phyloP scores from a whole-genome alignment of 2,797 vertebrate genomes.

The Chloroceryle amazona region DNA sequence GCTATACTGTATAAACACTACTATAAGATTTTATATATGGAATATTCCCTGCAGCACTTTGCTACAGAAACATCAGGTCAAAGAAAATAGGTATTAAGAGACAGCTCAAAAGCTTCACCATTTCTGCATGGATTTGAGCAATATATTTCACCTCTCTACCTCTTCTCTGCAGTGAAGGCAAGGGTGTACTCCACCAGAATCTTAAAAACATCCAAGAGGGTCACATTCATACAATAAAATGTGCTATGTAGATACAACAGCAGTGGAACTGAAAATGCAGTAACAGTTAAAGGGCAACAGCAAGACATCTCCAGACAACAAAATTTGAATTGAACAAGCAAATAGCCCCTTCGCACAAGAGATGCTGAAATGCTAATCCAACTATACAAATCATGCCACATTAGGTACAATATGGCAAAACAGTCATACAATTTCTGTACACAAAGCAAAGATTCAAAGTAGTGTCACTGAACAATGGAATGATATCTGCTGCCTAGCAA shows the following conservation, averaged over 20 bases:
- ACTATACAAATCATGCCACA: background rate
- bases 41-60: background rate
- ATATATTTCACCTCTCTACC: background rate
- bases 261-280: background rate
- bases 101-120: background rate
- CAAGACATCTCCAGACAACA: background rate
- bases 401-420: slow-evolving; percentile 6
- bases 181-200: background rate
- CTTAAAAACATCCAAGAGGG: background rate
- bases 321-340: background rate
- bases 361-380: slow-evolving; percentile 8
- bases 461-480: slow-evolving; percentile 40
- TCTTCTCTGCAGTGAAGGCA: background rate
- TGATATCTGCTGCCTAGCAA: slow-evolving; percentile 55
- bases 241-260: background rate
- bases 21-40: background rate
- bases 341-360: background rate
- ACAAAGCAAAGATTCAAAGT: slow-evolving; percentile 46
- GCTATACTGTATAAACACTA: background rate
- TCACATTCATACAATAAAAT: background rate
- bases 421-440: slow-evolving; percentile 19
- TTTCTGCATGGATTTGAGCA: background rate
- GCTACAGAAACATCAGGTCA: background rate
- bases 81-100: background rate
- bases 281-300: background rate